Evolutionary conservation across 2,113 vertebrate species (phyloP), one percentile per base, ranked within the genome.

Genomic region (Variabilichromis moorii): DNA sequence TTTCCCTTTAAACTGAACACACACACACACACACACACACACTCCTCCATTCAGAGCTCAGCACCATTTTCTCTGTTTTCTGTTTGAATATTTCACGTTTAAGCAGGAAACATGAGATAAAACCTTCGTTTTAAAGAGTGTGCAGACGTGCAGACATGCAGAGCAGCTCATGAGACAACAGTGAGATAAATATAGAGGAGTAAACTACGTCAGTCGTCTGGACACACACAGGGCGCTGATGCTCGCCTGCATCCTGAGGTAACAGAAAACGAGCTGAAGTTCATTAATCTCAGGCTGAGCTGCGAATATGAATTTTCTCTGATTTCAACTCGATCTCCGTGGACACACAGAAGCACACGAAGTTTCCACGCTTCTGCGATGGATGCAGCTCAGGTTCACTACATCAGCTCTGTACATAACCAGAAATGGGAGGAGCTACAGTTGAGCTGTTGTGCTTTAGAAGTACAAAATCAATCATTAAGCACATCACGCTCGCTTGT

Each of bases 181-280:
- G 16, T 35, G 59, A 19, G 17, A n/a, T 63, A 63, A 63, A 35
- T 35, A 11, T 35, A 35, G 17, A 33, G 31, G 59, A 35, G 17
- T n/a, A 35, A 63, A 63, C 59, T 35, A 35, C 59, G 31, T 63
- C 59, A 63, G 59, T 61, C 5, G 5, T 63, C 59, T 63, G 59
- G 6, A 63, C 28, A 7, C 59, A 61, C 28, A 11, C 59, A 33
- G 57, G 57, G 28, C 5, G 16, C 2, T 7, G 59, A 63, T 35
- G 59, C 59, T 63, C 16, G 9, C 9, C 59, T 63, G 31, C 59
- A 63, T 35, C 31, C 17, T n/a, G 17, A 12, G 59, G 6, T 0
- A 2, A 35, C 31, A 5, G 28, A 33, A 63, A 33, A 0, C 1
- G 3, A 5, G 9, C 59, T 63, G 14, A 35, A n/a, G 59, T 35